Base-by-base conservation (phyloP, 2,113 vertebrate genomes). In the Pseudolaguvia tuberculata region DNA sequence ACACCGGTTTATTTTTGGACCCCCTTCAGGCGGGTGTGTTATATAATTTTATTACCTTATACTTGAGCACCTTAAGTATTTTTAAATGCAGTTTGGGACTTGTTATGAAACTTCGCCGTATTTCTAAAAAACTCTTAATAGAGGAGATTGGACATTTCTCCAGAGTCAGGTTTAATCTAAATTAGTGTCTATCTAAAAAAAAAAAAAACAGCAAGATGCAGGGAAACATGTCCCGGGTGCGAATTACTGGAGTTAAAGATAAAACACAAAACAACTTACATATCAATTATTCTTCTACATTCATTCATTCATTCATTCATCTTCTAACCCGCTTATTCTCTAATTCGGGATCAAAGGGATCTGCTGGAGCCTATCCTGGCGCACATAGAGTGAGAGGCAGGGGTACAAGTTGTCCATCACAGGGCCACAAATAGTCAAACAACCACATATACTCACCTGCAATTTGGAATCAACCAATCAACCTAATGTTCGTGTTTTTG, bases 61-160 rank as follows among this genome's bases (percentile, higher is more conserved):
- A 59, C 25, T 72, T 72, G 56, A 61, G 50, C 59, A 31, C 70
- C 23, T 50, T 31, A 11, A 27, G 56, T 57, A 58, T 58, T 58
- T 72, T 56, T n/a, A 61, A 72, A 72, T 61, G 56, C 55, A 59
- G 42, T 48, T 61, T 27, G 2, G 25, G 29, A 12, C 13, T 48
- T 8, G 11, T 75, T 56, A 75, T 56, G 17, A 45, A 45, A 56
- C 52, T 15, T 39, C 7, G 25, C 20, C 57, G 2, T 17, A 11
- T 31, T 51, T 51, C 29, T 47, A 48, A 39, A 15, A 62, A 67
- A 51, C n/a, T 42, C 25, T 35, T 63, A 52, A 21, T 52, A 17
- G 58, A 52, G 58, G 15, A 52, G n/a, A 62, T n/a, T 35, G 9
- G 9, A 13, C 52, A 58, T 63, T 73, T 65, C 25, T 65, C n/a